phyloP scores from a whole-genome alignment of 2,113 vertebrate genomes.

The Hydrolagus affinis region DNA sequence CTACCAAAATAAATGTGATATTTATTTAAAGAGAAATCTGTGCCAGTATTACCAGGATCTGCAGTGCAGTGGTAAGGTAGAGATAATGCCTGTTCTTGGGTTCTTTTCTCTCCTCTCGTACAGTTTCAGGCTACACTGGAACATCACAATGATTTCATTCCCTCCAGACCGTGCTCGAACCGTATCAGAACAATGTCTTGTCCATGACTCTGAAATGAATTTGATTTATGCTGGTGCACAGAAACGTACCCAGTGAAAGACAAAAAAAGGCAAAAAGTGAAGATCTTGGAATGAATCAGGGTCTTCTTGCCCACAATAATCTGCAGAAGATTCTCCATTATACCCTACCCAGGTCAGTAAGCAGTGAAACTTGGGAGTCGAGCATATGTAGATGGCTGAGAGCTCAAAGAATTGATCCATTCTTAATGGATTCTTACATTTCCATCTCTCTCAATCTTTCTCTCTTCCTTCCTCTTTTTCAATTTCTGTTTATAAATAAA shows the following conservation, averaged over 20 bases:
- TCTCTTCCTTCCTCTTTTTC: neutral
- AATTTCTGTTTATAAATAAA: no score
- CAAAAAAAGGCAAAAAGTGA: neutral
- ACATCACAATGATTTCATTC: no score
- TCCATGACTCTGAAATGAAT: neutral
- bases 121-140: no score
- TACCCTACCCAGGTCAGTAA: neutral
- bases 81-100: no score
- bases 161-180: no score
- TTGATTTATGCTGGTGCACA: neutral
- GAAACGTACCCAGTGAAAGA: neutral
- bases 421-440: neutral
- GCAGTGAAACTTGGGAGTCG: neutral
- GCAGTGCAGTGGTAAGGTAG: no score
- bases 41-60: no score
- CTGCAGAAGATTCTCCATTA: no score
- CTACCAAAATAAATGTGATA: no score
- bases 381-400: neutral
- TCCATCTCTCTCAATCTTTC: neutral
- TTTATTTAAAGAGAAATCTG: no score
- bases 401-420: neutral
- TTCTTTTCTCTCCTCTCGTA: no score
- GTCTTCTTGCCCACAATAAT: neutral
- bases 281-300: neutral
- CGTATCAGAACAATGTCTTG: no score